These are phyloP conservation scores for Epinephelus moara DNA, from an alignment of 2,113 vertebrate genomes.

Conservation along the genomic window DNA sequence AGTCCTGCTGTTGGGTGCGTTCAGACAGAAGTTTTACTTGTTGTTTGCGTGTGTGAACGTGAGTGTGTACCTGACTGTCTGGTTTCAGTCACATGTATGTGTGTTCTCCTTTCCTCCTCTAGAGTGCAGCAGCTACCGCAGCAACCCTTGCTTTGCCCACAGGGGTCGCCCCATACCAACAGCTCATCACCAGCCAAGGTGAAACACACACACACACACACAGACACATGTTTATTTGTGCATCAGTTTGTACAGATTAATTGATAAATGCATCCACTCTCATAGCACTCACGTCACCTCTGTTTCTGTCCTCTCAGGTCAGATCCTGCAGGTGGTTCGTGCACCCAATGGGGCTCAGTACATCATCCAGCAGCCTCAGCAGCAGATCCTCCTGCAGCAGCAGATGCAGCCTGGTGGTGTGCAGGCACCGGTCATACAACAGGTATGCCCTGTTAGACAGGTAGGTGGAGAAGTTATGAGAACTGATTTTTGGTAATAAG, in stretches of 20 bases:
- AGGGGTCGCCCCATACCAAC: constrained; percentile 94
- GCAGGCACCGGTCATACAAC: constrained; percentile 97
- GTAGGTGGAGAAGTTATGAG: neutral
- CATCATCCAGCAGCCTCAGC: constrained; percentile 95
- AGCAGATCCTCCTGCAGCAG: constrained; percentile 94
- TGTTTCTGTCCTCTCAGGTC: constrained; percentile 83
- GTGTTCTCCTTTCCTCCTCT: constrained; percentile 63
- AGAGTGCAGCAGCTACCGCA: constrained; percentile 98
- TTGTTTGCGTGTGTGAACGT: neutral
- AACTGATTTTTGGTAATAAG: no score
- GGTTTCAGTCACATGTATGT: neutral
- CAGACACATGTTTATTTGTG: no score
- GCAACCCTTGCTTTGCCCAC: constrained; percentile 95
- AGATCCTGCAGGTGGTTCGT: constrained; percentile 96
- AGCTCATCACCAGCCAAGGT: constrained; percentile 96
- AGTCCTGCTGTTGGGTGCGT: neutral
- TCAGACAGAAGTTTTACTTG: neutral
- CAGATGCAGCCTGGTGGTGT: constrained; percentile 97
- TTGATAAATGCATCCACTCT: neutral
- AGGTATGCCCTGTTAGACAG: constrained; percentile 83
- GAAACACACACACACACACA: constrained; percentile 26
- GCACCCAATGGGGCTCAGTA: constrained; percentile 95
- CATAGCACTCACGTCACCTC: neutral
- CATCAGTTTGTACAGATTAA: neutral
- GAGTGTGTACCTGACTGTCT: neutral